Evolutionary conservation across 2,888 invertebrate genomes (phyloP), one percentile per base, ranked within the genome.

Genomic region (Agriotes lineatus): DNA sequence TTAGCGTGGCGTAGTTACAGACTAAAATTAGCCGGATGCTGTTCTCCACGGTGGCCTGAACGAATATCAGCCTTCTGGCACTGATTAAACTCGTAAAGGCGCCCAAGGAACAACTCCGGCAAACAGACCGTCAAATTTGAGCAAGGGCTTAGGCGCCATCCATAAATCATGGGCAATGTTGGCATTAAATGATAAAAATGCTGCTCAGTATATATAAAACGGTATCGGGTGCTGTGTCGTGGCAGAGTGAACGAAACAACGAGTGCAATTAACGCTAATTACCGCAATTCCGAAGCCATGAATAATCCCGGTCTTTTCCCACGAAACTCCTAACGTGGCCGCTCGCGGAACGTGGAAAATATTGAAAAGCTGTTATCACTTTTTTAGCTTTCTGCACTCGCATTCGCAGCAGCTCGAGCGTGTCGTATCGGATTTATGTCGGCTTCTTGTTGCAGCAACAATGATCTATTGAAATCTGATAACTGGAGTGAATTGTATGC

Each of bases 381-480:
- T 12, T 39, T 59, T 61, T 50, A 61, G 50, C 61, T 50, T 30
- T 59, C 45, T 33, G 45, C 59, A 59, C 59, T 59, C 33, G 25
- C 54, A 44, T 63, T 63, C 42, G 19, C 19, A 39, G 37, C 54
- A 12, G 25, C 20, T 44, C 54, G 16, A 52, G 44, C 18, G 54
- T 63, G 39, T 54, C 18, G 54, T 63, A 63, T 63, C 62, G 54
- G 30, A 42, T 54, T 54, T 44, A 42, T 54, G 30, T 22, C 37
- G 42, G 54, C 12, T 61, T 63, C 44, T 52, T 63, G 62, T 63
- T 63, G 39, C 44, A 14, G 37, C 54, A 39, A 44, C 54, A 54
- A 42, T 63, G 62, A 63, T 63, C 54, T 63, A 63, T 63, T 54
- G 52, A 54, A 42, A 63, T 63, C 62, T 54, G 39, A 37, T 63